These are phyloP conservation scores for Grantiella picta DNA, from an alignment of 2,113 vertebrate genomes.

Conservation along the genomic window DNA sequence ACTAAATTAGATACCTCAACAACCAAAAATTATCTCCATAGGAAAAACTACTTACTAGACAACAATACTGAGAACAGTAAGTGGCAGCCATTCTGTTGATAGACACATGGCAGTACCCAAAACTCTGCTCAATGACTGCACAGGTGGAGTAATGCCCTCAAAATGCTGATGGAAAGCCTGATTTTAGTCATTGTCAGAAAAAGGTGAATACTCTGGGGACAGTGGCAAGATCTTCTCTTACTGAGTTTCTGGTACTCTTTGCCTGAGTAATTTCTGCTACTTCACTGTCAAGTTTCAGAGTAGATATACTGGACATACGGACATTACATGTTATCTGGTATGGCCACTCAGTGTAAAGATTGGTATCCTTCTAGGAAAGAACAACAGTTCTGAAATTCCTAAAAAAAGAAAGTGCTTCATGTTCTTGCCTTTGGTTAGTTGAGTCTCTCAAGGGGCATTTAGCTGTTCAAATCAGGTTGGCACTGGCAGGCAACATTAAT, in stretches of 20 bases:
- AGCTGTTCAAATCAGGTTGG: not conserved
- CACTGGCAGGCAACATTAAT: not conserved
- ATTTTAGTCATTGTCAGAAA: not conserved
- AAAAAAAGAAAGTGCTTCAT: not conserved
- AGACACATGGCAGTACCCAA: not conserved
- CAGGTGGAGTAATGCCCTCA: not conserved
- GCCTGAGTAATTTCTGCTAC: not conserved
- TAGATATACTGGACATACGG: not conserved
- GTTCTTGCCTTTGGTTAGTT: not conserved
- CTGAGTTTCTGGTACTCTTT: not conserved
- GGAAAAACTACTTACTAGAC: not conserved
- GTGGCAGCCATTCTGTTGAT: not conserved
- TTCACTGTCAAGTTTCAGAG: not conserved
- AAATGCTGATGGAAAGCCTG: not conserved
- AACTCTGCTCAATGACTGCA: not conserved
- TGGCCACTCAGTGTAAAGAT: not conserved
- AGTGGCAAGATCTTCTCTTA: not conserved
- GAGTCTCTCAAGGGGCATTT: not conserved
- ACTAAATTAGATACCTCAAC: not conserved
- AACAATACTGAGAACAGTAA: not conserved
- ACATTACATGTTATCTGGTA: not conserved
- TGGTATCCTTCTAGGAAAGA: not conserved
- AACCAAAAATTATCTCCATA: not conserved
- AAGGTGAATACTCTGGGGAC: not conserved
- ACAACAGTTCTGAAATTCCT: not conserved